A percentile compares a stretch with the other conserved stretches of the same genome.
Evolutionary conservation across 2,113 vertebrate genomes (phyloP).

Genomic region (Bettongia penicillata): DNA sequence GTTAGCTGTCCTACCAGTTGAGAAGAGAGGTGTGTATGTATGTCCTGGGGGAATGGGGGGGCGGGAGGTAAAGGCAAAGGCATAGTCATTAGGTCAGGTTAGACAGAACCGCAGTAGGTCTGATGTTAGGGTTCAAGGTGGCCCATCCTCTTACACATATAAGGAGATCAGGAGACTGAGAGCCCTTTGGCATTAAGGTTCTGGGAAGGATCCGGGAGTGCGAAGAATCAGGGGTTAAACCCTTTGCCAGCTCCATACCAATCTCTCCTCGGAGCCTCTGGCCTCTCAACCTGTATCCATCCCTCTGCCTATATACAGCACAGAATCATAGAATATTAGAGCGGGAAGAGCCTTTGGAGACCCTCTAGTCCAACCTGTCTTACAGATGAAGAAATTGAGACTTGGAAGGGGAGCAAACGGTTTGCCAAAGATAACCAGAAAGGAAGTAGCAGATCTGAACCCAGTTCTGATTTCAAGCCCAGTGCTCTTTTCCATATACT

Average conservation of each 20-base stretch:
- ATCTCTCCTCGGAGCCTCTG: background rate
- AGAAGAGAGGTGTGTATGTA: background rate
- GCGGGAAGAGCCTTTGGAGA: background rate
- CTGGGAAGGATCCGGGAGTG: background rate
- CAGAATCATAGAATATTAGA: background rate
- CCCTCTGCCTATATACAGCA: background rate
- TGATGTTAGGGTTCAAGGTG: background rate
- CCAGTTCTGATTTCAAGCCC: background rate
- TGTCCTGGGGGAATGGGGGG: no score
- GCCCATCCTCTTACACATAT: background rate
- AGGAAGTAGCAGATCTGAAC: background rate
- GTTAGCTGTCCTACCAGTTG: background rate
- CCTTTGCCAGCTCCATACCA: background rate
- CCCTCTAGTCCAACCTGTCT: background rate
- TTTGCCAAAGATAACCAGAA: background rate
- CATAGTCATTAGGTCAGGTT: background rate
- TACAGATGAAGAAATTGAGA: background rate
- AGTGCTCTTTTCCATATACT: background rate
- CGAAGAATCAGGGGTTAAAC: background rate
- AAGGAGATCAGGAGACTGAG: background rate
- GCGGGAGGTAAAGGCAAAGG: background rate
- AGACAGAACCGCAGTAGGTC: background rate
- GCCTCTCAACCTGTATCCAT: background rate
- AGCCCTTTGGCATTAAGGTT: background rate
- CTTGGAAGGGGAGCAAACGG: background rate